Conservation (phyloP, 1,140 invertebrate genomes). For the Solen grandis region DNA sequence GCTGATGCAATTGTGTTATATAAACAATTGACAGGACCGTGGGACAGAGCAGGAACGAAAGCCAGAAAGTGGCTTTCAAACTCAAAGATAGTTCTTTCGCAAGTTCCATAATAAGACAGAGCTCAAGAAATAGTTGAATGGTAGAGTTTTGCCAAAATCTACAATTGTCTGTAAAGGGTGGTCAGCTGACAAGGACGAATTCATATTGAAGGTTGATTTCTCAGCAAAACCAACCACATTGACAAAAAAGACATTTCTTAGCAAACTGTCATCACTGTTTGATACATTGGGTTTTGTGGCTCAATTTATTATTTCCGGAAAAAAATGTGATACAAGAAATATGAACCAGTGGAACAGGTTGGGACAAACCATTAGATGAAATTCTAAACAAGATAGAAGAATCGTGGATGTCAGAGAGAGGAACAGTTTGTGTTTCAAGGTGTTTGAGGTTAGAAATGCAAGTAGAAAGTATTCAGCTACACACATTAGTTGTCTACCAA, state of each 20-base stretch:
- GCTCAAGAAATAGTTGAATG: constrained; percentile 7
- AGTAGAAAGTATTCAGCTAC: neutral
- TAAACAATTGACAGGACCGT: neutral
- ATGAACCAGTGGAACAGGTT: too few relatives aligned
- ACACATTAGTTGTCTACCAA: neutral
- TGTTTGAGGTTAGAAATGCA: neutral
- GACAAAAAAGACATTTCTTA: constrained; percentile 29
- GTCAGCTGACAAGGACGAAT: constrained; percentile 34
- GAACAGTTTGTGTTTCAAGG: neutral
- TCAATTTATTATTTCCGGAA: constrained; percentile 7
- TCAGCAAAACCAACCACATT: neutral
- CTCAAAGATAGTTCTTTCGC: neutral
- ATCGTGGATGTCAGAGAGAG: constrained; percentile 1
- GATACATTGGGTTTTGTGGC: constrained; percentile 14
- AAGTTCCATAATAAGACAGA: constrained; percentile 12
- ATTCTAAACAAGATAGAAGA: too few relatives aligned
- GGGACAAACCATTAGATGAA: too few relatives aligned
- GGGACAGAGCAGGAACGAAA: constrained; percentile 8
- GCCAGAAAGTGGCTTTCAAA: constrained; percentile 38
- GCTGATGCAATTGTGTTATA: constrained; percentile 21
- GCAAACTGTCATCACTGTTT: constrained; percentile 19
- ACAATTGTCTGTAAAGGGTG: constrained; percentile 38
- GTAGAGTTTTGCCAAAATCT: constrained; percentile 17
- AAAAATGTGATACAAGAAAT: too few relatives aligned
- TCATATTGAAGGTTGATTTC: constrained; percentile 2